phyloP scores from a whole-genome alignment of 2,888 invertebrate genomes.

The Poecilus cupreus region DNA sequence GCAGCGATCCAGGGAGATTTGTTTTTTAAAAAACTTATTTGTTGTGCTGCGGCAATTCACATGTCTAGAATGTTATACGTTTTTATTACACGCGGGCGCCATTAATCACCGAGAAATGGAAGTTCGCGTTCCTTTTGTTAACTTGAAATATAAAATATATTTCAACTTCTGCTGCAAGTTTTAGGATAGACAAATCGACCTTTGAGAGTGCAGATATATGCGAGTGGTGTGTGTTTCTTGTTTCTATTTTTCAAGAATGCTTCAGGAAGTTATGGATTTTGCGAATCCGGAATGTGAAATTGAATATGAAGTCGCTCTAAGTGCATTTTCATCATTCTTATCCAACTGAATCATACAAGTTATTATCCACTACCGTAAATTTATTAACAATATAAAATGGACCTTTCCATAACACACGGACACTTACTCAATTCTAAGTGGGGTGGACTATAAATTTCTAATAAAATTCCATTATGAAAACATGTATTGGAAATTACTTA shows the following conservation, averaged over 20 bases:
- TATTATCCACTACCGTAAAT: too few species aligned
- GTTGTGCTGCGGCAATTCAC: conserved; percentile 53
- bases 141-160: conserved; percentile 50
- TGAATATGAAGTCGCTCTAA: conserved; percentile 19
- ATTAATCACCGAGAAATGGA: conserved; percentile 39
- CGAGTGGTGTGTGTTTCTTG: not conserved
- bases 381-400: too few species aligned
- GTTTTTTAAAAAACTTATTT: conserved; percentile 54
- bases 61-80: conserved; percentile 52
- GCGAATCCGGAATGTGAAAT: conserved; percentile 26
- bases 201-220: conserved; percentile 25
- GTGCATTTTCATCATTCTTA: conserved; percentile 23
- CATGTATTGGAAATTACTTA: too few species aligned
- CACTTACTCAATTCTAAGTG: too few species aligned
- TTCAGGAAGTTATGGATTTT: conserved; percentile 31
- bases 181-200: conserved; percentile 42
- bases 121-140: conserved; percentile 41
- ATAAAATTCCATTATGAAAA: too few species aligned
- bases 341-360: too few species aligned
- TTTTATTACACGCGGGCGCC: conserved; percentile 50
- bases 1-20: conserved; percentile 45
- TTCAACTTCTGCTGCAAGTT: conserved; percentile 41
- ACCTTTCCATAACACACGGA: too few species aligned
- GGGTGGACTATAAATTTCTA: too few species aligned
- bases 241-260: conserved; percentile 35